phyloP scores from a whole-genome alignment of 2,888 invertebrate species.

The Pristionchus entomophagus region DNA sequence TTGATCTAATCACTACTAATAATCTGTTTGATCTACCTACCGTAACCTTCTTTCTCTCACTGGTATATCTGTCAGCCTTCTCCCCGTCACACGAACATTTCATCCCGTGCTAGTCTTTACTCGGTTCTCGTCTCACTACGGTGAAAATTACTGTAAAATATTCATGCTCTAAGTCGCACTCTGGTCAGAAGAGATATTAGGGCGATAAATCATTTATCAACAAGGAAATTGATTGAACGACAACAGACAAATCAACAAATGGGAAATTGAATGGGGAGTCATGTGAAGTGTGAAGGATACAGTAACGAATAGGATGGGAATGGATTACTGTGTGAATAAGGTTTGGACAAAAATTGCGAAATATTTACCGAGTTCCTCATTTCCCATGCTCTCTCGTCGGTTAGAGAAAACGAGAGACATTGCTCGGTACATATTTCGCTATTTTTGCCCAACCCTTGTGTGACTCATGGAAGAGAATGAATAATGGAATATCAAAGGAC shows the following conservation, averaged over 20 bases:
- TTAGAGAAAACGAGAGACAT: no score
- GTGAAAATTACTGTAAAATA: not conserved
- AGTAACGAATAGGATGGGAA: not conserved
- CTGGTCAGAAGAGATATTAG: slow-evolving; percentile 28
- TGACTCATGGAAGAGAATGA: no score
- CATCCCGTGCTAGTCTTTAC: not conserved
- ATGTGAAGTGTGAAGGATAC: not conserved
- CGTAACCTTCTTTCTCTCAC: not conserved
- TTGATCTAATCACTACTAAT: not conserved
- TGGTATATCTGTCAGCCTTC: slow-evolving; percentile 8
- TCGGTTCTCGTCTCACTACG: not conserved
- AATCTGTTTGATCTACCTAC: not conserved
- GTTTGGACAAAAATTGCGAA: no score
- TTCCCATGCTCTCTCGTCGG: no score
- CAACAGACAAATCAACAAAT: slow-evolving; percentile 41
- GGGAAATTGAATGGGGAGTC: not conserved
- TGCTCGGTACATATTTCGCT: no score
- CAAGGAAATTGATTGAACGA: not conserved
- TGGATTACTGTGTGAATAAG: no score
- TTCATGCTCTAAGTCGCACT: not conserved
- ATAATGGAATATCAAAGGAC: no score
- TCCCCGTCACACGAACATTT: slow-evolving; percentile 4
- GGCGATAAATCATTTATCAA: slow-evolving; percentile 34
- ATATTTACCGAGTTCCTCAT: no score
- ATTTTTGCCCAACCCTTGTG: no score